A percentile compares a stretch with the other conserved stretches of the same genome.
These are phyloP conservation scores for Orchesellides sinensis DNA, from an alignment of 2,888 invertebrate genomes.

Conservation along the genomic window DNA sequence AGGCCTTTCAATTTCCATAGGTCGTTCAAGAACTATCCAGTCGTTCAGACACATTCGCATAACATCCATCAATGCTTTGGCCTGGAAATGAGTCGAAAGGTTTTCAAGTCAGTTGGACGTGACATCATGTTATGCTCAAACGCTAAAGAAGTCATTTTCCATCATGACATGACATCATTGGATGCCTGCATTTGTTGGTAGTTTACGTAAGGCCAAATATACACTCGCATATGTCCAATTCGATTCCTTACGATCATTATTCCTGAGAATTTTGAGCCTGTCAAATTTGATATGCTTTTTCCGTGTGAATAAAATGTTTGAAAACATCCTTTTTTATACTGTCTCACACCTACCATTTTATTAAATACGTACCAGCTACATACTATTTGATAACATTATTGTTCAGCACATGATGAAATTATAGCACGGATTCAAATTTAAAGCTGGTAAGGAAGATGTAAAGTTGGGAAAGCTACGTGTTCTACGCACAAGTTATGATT, in stretches of 20 bases:
- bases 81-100: not conserved
- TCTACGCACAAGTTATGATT: too few species aligned
- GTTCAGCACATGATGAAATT: too few species aligned
- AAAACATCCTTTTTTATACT: too few species aligned
- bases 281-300: too few species aligned
- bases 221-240: not conserved
- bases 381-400: too few species aligned
- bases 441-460: too few species aligned
- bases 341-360: too few species aligned
- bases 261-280: too few species aligned
- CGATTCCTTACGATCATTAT: not conserved
- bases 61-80: not conserved
- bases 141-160: not conserved
- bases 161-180: conserved; percentile 5
- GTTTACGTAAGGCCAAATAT: not conserved
- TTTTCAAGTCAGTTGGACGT: conserved; percentile 15
- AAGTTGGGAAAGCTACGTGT: too few species aligned
- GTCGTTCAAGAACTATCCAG: not conserved
- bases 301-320: too few species aligned
- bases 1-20: not conserved
- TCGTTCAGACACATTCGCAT: not conserved
- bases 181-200: not conserved
- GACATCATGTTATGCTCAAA: conserved; percentile 8
- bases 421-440: too few species aligned
- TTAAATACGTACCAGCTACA: too few species aligned